Conservation (phyloP, 2,888 invertebrate species). For the Trimorus sp. region DNA sequence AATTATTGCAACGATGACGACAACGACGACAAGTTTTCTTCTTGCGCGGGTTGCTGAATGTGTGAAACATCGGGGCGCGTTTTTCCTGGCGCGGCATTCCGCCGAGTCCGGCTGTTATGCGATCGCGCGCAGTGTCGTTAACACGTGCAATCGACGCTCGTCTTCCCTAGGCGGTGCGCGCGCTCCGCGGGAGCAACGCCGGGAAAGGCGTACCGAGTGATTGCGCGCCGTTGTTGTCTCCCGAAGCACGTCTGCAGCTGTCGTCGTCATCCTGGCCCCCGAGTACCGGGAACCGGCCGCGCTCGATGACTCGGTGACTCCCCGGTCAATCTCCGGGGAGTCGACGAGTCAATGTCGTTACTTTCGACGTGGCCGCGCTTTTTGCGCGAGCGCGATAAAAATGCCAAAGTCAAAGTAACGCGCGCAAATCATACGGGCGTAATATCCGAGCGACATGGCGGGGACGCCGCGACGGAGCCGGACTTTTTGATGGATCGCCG, state of each 20-base stretch:
- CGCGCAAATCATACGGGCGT: conserved; percentile 45
- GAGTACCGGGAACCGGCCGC: conserved; percentile 77
- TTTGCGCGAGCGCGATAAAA: conserved; percentile 45
- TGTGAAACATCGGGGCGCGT: conserved; percentile 60
- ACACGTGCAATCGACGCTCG: conserved; percentile 64
- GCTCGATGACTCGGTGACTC: conserved; percentile 77
- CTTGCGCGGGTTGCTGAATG: conserved; percentile 52
- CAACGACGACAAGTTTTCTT: conserved; percentile 62
- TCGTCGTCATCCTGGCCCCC: conserved; percentile 44
- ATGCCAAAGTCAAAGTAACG: conserved; percentile 49
- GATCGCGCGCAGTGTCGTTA: conserved; percentile 62
- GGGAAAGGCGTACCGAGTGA: conserved; percentile 70
- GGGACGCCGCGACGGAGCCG: too few relatives aligned
- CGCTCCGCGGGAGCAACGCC: conserved; percentile 30
- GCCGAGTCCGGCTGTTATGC: conserved; percentile 45
- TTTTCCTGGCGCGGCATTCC: conserved; percentile 58
- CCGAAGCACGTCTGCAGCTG: conserved; percentile 78
- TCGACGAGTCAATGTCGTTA: conserved; percentile 74
- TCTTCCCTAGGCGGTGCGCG: conserved; percentile 30
- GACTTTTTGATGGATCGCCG: conserved; percentile 19
- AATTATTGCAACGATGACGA: conserved; percentile 64
- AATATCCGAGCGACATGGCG: neutral
- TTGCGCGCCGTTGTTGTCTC: conserved; percentile 77
- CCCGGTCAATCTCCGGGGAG: conserved; percentile 73
- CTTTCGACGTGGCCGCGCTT: conserved; percentile 73